Conservation (phyloP, 2,888 invertebrate species). For the Aphidius colemani region DNA sequence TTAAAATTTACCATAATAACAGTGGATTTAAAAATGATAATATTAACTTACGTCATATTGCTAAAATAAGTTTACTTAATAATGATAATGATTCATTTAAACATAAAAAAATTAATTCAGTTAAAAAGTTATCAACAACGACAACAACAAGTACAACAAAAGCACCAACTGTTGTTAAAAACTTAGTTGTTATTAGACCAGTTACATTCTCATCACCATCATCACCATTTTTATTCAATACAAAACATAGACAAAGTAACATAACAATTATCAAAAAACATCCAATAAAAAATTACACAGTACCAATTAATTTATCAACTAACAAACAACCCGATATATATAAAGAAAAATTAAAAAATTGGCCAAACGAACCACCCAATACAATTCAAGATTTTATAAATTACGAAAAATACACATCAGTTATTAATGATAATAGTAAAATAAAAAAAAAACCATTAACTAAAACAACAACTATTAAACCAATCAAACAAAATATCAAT, state of each 20-base stretch:
- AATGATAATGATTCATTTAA: not conserved
- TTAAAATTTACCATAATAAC: not conserved
- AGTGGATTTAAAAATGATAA: not conserved
- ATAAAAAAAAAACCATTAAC: constrained; percentile 14
- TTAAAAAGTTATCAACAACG: not conserved
- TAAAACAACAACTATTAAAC: constrained; percentile 9
- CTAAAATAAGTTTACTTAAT: not conserved
- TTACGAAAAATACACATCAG: constrained; percentile 52
- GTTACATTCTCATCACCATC: not conserved
- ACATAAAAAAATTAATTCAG: not conserved
- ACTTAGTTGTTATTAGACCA: constrained; percentile 29
- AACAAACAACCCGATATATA: not conserved
- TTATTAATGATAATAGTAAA: constrained; percentile 24
- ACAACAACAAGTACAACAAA: not conserved
- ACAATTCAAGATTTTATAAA: constrained; percentile 48
- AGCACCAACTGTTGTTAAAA: constrained; percentile 22
- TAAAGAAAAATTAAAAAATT: constrained; percentile 42
- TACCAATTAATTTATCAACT: not conserved
- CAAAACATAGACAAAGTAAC: not conserved
- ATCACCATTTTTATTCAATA: not conserved
- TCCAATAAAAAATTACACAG: constrained; percentile 1
- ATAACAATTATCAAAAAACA: constrained; percentile 4
- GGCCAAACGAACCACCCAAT: constrained; percentile 49
- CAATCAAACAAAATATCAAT: constrained; percentile 21
- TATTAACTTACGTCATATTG: constrained; percentile 7